Conservation (phyloP, 1,140 invertebrate species). For the Acromyrmex heyeri region DNA sequence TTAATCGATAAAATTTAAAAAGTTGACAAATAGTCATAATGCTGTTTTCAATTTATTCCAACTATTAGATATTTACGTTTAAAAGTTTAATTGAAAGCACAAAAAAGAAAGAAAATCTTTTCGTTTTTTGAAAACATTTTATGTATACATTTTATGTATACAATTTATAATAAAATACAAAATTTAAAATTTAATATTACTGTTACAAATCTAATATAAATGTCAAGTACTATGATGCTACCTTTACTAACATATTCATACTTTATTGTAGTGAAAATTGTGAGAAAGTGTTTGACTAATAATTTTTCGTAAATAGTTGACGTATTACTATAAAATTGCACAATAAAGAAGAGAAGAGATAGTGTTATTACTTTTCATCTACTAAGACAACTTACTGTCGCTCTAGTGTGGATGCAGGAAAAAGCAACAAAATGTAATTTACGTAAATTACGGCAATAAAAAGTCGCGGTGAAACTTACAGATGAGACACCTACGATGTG, state of each 20-base stretch:
- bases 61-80: background rate
- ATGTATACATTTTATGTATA: background rate
- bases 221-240: background rate
- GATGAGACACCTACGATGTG: constrained; percentile 29
- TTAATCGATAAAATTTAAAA: background rate
- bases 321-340: background rate
- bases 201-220: background rate
- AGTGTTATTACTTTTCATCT: constrained; percentile 62
- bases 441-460: constrained; percentile 61
- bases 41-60: background rate
- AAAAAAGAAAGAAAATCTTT: background rate
- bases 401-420: background rate
- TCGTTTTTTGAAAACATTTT: background rate
- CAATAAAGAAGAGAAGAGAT: constrained; percentile 1
- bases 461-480: background rate
- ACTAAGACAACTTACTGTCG: constrained; percentile 62
- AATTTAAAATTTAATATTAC: constrained; percentile 7
- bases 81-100: background rate
- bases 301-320: background rate
- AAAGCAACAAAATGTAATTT: background rate
- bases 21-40: background rate
- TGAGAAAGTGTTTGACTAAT: background rate
- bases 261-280: background rate
- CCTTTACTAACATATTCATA: background rate
- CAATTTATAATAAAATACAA: background rate